phyloP scores from a whole-genome alignment of 2,797 vertebrate genomes.

The Rhinichthys osculus region DNA sequence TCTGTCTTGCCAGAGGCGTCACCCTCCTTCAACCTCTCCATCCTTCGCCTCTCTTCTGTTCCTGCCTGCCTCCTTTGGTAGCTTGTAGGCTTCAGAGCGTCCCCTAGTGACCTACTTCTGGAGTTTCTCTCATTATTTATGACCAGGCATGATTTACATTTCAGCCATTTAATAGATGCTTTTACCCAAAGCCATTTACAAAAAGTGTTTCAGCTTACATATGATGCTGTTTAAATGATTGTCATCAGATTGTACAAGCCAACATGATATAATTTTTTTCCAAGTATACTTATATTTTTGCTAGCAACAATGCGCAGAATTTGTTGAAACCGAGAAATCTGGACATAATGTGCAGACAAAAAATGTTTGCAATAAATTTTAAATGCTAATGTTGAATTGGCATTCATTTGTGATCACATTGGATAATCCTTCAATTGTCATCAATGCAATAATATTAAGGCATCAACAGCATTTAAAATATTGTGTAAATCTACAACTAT shows the following conservation, averaged over 20 bases:
- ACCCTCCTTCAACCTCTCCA: constrained; percentile 37
- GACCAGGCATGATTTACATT: neutral
- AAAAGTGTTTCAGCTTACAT: neutral
- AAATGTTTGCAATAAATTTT: neutral
- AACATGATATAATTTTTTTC: neutral
- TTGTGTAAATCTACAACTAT: neutral
- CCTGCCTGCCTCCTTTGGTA: neutral
- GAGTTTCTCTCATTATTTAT: neutral
- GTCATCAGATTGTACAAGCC: neutral
- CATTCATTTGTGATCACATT: neutral
- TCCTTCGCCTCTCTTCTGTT: constrained; percentile 5
- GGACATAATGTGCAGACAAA: neutral
- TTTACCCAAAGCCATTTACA: neutral
- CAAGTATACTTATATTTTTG: neutral
- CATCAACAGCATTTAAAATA: neutral
- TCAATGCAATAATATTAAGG: neutral
- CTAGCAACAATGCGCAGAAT: neutral
- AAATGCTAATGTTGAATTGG: neutral
- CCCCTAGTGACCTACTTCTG: constrained; percentile 35
- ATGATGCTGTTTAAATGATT: neutral
- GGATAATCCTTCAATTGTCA: neutral
- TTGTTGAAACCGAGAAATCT: too few relatives aligned
- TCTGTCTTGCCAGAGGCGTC: constrained; percentile 53
- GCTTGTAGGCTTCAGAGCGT: constrained; percentile 31
- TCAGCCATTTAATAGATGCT: constrained; percentile 4